phyloP scores from a whole-genome alignment of 2,113 vertebrate species.

The Oreochromis aureus region DNA sequence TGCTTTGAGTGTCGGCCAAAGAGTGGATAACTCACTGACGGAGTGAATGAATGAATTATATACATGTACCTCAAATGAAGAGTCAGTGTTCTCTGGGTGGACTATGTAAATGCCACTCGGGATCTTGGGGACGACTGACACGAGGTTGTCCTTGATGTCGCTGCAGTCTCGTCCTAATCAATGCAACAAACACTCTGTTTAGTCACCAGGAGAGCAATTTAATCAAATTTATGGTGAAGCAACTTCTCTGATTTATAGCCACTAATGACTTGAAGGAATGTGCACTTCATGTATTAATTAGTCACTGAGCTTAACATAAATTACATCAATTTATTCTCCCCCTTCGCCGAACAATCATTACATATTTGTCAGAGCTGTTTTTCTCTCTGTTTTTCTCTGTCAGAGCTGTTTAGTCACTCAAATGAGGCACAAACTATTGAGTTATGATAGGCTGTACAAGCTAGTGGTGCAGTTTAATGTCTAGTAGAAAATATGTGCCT shows the following conservation, averaged over 20 bases:
- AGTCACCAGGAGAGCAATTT: not conserved
- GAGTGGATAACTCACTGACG: not conserved
- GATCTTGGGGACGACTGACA: conserved; percentile 83
- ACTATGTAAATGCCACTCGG: conserved; percentile 92
- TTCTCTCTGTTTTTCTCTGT: not conserved
- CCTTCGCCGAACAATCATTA: not conserved
- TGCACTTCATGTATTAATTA: not conserved
- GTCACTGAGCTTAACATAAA: not conserved
- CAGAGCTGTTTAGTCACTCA: not conserved
- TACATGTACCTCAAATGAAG: conserved; percentile 88
- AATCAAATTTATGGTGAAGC: not conserved
- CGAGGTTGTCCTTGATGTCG: conserved; percentile 83
- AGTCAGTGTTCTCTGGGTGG: conserved; percentile 83
- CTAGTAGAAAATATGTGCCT: not conserved
- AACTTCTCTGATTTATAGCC: not conserved
- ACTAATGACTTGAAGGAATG: not conserved
- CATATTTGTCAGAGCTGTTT: not conserved
- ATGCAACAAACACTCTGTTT: not conserved
- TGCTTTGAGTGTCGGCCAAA: not conserved
- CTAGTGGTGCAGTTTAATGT: not conserved
- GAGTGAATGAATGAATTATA: not conserved
- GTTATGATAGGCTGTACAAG: not conserved
- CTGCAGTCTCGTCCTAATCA: conserved; percentile 83
- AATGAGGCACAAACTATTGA: not conserved
- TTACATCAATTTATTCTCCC: not conserved